Evolutionary conservation across 2,888 invertebrate genomes (phyloP).

Genomic region (Amiota communis): DNA sequence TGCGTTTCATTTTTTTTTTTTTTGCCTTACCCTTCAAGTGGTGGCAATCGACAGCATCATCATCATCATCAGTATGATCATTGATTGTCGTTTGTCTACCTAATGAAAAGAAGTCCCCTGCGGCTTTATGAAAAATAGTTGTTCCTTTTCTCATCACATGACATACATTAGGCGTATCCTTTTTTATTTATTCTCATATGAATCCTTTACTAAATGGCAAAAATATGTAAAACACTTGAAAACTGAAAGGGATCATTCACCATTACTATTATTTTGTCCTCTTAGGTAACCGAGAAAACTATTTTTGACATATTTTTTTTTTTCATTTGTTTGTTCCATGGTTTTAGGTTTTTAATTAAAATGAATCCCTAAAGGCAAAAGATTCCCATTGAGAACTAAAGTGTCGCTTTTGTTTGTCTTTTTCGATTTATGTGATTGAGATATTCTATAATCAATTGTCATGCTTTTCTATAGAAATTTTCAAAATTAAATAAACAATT

Average conservation of each 20-base stretch:
- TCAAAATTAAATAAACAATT: too few relatives aligned
- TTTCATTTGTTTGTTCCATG: background rate
- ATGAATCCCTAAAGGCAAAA: background rate
- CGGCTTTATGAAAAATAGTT: slow-evolving; percentile 55
- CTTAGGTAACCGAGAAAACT: background rate
- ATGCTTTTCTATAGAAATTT: too few relatives aligned
- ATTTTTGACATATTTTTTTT: background rate
- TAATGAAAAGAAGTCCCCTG: slow-evolving; percentile 48
- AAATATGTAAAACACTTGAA: slow-evolving; percentile 29
- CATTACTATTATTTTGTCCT: background rate
- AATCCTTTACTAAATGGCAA: slow-evolving; percentile 7
- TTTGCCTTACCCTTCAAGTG: background rate
- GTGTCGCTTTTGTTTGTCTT: too few relatives aligned
- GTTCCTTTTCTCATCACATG: background rate
- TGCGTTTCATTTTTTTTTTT: slow-evolving; percentile 1
- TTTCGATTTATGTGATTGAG: too few relatives aligned
- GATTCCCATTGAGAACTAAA: too few relatives aligned
- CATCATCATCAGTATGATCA: background rate
- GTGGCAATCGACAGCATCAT: slow-evolving; percentile 2
- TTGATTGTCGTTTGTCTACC: background rate
- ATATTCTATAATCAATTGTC: too few relatives aligned
- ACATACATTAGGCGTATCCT: background rate
- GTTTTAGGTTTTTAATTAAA: slow-evolving; percentile 2
- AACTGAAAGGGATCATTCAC: slow-evolving; percentile 11
- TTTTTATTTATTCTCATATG: background rate